These are phyloP conservation scores for Drosophila barbarae DNA, from an alignment of 2,888 invertebrate species.

Conservation along the genomic window DNA sequence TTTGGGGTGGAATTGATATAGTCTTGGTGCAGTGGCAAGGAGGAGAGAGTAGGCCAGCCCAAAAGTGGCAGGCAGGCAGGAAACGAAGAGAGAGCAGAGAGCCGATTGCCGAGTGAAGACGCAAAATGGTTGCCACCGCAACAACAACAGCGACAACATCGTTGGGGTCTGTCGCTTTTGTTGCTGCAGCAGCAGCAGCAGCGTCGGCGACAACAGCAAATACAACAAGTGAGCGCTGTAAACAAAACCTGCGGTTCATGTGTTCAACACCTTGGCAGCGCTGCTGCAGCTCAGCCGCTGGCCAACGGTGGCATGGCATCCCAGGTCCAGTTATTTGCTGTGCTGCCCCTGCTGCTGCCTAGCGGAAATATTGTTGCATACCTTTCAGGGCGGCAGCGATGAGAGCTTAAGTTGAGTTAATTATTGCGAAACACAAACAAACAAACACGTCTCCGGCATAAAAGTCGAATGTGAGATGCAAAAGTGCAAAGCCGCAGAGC, in stretches of 20 bases:
- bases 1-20: conserved; percentile 61
- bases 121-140: conserved; percentile 70
- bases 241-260: conserved; percentile 74
- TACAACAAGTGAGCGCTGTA: conserved; percentile 54
- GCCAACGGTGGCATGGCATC: conserved; percentile 19
- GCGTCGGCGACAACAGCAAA: conserved; percentile 28
- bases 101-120: conserved; percentile 41
- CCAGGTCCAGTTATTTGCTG: conserved; percentile 31
- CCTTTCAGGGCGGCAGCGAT: conserved; percentile 42
- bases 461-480: conserved; percentile 30
- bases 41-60: conserved; percentile 8
- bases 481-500: conserved; percentile 34
- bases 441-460: conserved; percentile 33
- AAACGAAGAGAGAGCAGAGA: conserved; percentile 35
- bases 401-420: conserved; percentile 65
- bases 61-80: conserved; percentile 18
- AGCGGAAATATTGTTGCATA: conserved; percentile 64
- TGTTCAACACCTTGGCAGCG: conserved; percentile 64
- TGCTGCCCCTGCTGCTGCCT: conserved; percentile 3
- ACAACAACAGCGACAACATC: conserved; percentile 58
- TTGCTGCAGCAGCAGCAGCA: conserved; percentile 45
- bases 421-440: conserved; percentile 58
- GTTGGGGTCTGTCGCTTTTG: conserved; percentile 53
- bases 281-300: conserved; percentile 41
- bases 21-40: conserved; percentile 20